Evolutionary conservation across 2,113 vertebrate species (phyloP).

Genomic region (Dasypus novemcinctus): DNA sequence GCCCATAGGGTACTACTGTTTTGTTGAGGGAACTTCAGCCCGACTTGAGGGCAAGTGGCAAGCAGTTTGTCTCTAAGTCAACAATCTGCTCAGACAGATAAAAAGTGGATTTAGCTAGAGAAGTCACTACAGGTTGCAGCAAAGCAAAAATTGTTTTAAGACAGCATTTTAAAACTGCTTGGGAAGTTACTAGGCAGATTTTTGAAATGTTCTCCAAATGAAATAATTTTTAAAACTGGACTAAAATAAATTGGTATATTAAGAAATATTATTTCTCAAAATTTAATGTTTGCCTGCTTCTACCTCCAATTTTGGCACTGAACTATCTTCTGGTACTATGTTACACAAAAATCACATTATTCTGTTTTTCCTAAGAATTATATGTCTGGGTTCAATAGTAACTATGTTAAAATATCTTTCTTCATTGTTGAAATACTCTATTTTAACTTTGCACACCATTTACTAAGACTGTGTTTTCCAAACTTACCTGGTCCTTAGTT

Average conservation of each 20-base stretch:
- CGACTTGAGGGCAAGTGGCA: not conserved
- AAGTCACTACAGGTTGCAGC: not conserved
- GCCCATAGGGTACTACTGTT: not conserved
- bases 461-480: not conserved
- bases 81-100: not conserved
- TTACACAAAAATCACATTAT: not conserved
- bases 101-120: not conserved
- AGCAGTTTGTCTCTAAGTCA: not conserved
- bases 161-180: not conserved
- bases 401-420: not conserved
- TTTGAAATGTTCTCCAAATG: not conserved
- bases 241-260: not conserved
- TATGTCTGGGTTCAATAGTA: not conserved
- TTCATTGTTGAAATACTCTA: not conserved
- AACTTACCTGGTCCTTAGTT: not conserved
- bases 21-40: not conserved
- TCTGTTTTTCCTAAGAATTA: not conserved
- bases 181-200: not conserved
- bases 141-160: not conserved
- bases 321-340: not conserved
- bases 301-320: not conserved
- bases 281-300: not conserved
- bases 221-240: not conserved
- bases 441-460: not conserved
- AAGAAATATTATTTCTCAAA: conserved; percentile 30